Base-by-base conservation (phyloP, 2,888 invertebrate genomes). In the Punctoribates punctum region DNA sequence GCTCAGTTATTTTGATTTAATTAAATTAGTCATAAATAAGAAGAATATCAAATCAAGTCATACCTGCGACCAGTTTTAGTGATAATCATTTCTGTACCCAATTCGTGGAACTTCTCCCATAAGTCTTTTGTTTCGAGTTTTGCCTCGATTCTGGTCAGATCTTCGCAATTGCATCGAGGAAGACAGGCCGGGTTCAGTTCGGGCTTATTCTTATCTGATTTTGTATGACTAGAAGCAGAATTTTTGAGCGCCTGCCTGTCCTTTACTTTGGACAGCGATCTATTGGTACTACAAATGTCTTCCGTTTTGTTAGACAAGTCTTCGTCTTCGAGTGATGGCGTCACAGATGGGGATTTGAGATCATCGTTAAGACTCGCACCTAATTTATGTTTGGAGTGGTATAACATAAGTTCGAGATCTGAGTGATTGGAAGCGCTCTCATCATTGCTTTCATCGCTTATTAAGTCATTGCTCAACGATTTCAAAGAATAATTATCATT, bases 61-160 rank as follows among this genome's bases (percentile, higher is more conserved):
- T 20, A 54, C 54, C 54, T 54, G 9, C 48, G 48, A 85, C 96
- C 96, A 82, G 94, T 94, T 86, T 96, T 96, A 25, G 96, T 97
- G 85, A 96, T 97, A 83, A 96, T 97, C 96, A 97, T 96, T 86
- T 96, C 96, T 1, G 96, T 96, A 80, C 94, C 94, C 80, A 96
- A 87, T 81, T 80, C 79, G 73, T 81, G 81, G 73, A 81, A 81
- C 73, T 81, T 81, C 62, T 81, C 81, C 81, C 81, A 81, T 15
- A 81, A 76, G 25, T 81, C 81, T 77, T 85, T 85, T 9, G 86
- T 86, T 80, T 87, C 87, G 78, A 87, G 82, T 51, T 84, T 83
- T 78, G 86, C 86, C 38, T 85, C 82, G 3, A 86, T 82, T 20
- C 77, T 25, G 70, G 78, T 75, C 73, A 81, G 77, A 57, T 81